Percentiles rank a stretch among this genome's conserved stretches.
phyloP scores from a whole-genome alignment of 2,888 invertebrate species.

The Drosophila ochracea region DNA sequence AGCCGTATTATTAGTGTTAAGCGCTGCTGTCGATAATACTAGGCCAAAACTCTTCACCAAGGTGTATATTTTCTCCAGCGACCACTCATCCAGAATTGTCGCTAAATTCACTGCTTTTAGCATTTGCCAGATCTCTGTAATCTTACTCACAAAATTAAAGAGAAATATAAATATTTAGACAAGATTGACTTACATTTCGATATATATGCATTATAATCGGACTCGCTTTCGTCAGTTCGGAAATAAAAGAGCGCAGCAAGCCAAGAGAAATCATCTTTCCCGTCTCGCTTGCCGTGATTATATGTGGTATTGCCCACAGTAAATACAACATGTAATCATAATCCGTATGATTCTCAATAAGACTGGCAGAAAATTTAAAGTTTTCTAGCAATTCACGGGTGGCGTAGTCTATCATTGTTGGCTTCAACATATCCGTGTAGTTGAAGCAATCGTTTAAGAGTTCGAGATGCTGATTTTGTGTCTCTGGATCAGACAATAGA shows the following conservation, averaged over 20 bases:
- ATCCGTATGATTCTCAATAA: constrained; percentile 27
- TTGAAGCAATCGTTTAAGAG: constrained; percentile 59
- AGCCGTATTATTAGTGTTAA: constrained; percentile 43
- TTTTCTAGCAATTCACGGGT: constrained; percentile 42
- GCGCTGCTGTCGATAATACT: constrained; percentile 47
- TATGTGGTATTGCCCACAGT: constrained; percentile 54
- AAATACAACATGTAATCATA: constrained; percentile 52
- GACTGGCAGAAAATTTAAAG: constrained; percentile 26
- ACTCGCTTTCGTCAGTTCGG: constrained; percentile 28
- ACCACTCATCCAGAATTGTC: constrained; percentile 48
- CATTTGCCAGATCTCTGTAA: constrained; percentile 62
- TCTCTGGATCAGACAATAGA: constrained; percentile 24
- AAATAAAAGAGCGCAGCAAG: constrained; percentile 48
- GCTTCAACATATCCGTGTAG: constrained; percentile 64
- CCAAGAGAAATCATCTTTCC: constrained; percentile 64
- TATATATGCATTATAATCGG: constrained; percentile 58
- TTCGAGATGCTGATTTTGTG: constrained; percentile 39
- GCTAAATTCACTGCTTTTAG: constrained; percentile 35
- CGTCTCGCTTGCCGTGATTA: constrained; percentile 64
- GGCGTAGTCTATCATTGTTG: constrained; percentile 67
- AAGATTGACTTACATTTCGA: constrained; percentile 48
- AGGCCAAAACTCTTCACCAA: constrained; percentile 53
- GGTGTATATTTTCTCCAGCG: constrained; percentile 42
- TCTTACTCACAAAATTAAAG: constrained; percentile 21
- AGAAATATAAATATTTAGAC: neutral